Percentiles rank a stretch among this genome's conserved stretches.
phyloP scores from a whole-genome alignment of 1,140 invertebrate genomes.

The Frieseomelitta varia region DNA sequence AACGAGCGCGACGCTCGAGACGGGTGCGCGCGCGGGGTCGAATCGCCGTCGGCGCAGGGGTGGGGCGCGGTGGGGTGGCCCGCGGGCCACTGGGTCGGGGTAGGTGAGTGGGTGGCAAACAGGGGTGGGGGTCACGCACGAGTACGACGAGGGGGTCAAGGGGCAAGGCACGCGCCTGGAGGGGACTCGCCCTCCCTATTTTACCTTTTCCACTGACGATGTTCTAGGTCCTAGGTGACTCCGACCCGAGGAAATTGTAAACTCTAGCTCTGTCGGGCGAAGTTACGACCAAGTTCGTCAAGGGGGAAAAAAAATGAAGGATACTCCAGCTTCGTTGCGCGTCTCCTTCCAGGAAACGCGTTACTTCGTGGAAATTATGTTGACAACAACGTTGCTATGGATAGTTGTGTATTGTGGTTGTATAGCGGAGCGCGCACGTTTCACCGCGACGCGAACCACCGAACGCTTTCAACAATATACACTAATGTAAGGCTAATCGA shows the following conservation, averaged over 20 bases:
- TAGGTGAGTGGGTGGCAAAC: constrained; percentile 61
- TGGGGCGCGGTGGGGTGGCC: constrained; percentile 66
- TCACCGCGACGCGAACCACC: neutral
- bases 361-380: constrained; percentile 19
- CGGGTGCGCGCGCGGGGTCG: constrained; percentile 75
- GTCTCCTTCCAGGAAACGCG: neutral
- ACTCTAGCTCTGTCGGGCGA: constrained; percentile 23
- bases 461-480: neutral
- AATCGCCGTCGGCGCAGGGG: constrained; percentile 69
- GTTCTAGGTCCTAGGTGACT: constrained; percentile 25
- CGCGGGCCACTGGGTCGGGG: constrained; percentile 70
- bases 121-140: constrained; percentile 48
- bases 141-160: constrained; percentile 59
- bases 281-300: constrained; percentile 12
- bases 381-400: constrained; percentile 34
- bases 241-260: constrained; percentile 12
- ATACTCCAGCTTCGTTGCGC: constrained; percentile 15
- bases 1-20: constrained; percentile 69
- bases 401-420: neutral
- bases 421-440: neutral
- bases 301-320: neutral
- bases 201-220: constrained; percentile 26
- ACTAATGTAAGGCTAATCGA: neutral
- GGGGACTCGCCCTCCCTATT: constrained; percentile 48
- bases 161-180: constrained; percentile 44